Conservation (phyloP, 2,888 invertebrate species). For the Cryptocephalus moraei region DNA sequence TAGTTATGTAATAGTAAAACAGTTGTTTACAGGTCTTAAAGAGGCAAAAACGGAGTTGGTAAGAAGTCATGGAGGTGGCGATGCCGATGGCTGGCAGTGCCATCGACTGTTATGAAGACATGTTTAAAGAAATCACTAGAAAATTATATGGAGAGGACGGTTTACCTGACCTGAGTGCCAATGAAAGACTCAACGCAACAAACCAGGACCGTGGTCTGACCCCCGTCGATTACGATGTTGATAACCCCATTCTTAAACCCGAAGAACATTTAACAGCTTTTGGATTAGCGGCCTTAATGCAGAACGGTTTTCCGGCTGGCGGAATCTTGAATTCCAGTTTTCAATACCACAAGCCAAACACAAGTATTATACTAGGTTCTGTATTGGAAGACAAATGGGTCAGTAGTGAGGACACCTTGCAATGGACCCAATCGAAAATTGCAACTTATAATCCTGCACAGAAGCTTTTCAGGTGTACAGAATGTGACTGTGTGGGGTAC, state of each 20-base stretch:
- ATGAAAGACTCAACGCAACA: constrained; percentile 28
- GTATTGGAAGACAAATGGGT: constrained; percentile 48
- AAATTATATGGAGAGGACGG: constrained; percentile 82
- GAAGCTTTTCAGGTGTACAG: constrained; percentile 63
- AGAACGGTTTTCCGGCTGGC: constrained; percentile 58
- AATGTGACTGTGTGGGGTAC: constrained; percentile 68
- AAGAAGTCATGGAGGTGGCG: constrained; percentile 37
- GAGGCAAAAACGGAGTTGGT: neutral
- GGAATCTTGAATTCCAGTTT: constrained; percentile 54
- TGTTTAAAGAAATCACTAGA: constrained; percentile 86
- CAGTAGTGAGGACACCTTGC: constrained; percentile 58
- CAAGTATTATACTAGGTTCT: constrained; percentile 15
- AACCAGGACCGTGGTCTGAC: constrained; percentile 33
- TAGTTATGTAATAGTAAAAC: too few relatives aligned
- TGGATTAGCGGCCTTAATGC: constrained; percentile 68
- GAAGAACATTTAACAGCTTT: constrained; percentile 65
- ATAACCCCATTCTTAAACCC: constrained; percentile 46
- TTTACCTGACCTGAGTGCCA: constrained; percentile 34
- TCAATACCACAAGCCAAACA: constrained; percentile 38
- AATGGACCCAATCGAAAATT: constrained; percentile 70
- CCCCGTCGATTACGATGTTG: constrained; percentile 39
- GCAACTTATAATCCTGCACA: constrained; percentile 70
- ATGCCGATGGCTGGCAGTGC: constrained; percentile 50
- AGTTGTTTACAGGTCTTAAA: too few relatives aligned
- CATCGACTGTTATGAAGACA: constrained; percentile 68